Evolutionary conservation across 2,797 vertebrate species (phyloP), one percentile per base, ranked within the genome.

Genomic region (Mus minutoides): DNA sequence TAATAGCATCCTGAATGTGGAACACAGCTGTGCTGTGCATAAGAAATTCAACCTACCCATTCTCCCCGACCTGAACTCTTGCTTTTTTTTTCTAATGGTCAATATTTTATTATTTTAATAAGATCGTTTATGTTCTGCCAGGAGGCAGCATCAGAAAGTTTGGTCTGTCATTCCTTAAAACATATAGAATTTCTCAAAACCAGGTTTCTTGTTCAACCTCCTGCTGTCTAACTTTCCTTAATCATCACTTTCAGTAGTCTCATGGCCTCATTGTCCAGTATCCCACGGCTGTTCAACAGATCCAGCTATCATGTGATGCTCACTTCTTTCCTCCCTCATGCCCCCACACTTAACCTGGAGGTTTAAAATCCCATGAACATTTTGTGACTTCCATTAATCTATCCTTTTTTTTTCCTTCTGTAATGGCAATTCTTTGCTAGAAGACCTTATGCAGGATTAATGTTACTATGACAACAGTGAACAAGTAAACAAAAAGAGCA

Each of bases 401-500:
- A 43, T n/a, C 49, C 2, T 67, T 92, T 91, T 56, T 54, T 22
- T 2, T n/a, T n/a, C n/a, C n/a, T n/a, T n/a, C n/a, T n/a, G 62
- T 90, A 88, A 95, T 76, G 54, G 64, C 52, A 62, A 93, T 75
- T 88, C 16, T 92, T 93, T 86, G 19, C 13, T 19, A 17, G 16
- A 91, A 60, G 26, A 90, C 58, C 31, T 94, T 78, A 67, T 60
- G 69, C 29, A 49, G 21, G 92, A 92, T 60, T 94, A 90, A 49
- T 86, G 3, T 52, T 95, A 43, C 60, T 89, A 31, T 46, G 76
- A 82, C 56, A 87, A 73, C 60, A 91, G 10, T 14, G 26, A 31
- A 24, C 11, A 96, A 92, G 34, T 89, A 91, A 93, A 95, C 49
- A 88, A 83, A 96, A 96, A 37, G 21, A 90, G 21, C n/a, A 94